Evolutionary conservation across 2,113 vertebrate genomes (phyloP).

Genomic region (Sus scrofa): T2T-Sscrofa CM000828.6:72440501-72441000

Average conservation of each 20-base stretch:
- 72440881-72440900: not conserved
- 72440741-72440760: not conserved
- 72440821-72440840: not conserved
- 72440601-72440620: not conserved
- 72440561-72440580: not conserved
- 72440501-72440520: not conserved
- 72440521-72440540: not conserved
- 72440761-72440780: too few relatives aligned
- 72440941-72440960: not conserved
- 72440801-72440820: too few relatives aligned
- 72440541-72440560: not conserved
- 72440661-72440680: not conserved
- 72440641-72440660: not conserved
- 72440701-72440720: not conserved
- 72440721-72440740: not conserved
- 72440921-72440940: not conserved
- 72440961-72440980: not conserved
- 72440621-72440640: not conserved
- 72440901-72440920: not conserved
- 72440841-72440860: not conserved
- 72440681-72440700: rapidly evolving
- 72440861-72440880: not conserved
- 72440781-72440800: not conserved
- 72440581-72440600: not conserved
- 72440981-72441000: not conserved